Evolutionary conservation across 2,797 vertebrate genomes (phyloP), one percentile per base, ranked within the genome.

Genomic region (Distichodus sexfasciatus): DNA sequence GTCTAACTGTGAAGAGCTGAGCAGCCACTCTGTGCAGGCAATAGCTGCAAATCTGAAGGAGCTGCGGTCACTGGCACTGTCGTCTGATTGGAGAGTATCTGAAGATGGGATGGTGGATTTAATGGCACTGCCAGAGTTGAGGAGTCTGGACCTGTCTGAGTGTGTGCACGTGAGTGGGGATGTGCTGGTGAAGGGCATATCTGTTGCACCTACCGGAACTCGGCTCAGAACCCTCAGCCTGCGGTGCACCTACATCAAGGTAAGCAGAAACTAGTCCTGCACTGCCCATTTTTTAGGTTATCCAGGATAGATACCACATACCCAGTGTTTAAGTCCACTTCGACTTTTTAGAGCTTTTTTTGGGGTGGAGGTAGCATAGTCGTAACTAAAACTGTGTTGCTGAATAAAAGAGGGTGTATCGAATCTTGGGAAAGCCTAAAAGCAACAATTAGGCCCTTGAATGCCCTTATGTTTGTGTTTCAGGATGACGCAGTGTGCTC

Each of bases 221-320:
- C 83, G 65, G 46, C 81, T 94, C 77, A 75, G 85, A 71, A 90
- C 69, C 1, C 88, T 95, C 64, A 92, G 79, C 72, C 80, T 94
- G 17, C 90, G 84, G 76, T 94, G 94, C 85, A 89, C 88, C 63
- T 92, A 92, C 59, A 79, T 95, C 6, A 84, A 79, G 81, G 94
- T 95, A 67, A 74, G 91, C 75, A 6, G 0, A 26, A 1, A 1
- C n/a, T n/a, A n/a, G n/a, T n/a, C n/a, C n/a, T n/a, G n/a, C n/a
- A n/a, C n/a, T n/a, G n/a, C n/a, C n/a, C n/a, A n/a, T n/a, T n/a
- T n/a, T n/a, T n/a, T n/a, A n/a, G n/a, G n/a, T n/a, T n/a, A n/a
- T n/a, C n/a, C n/a, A n/a, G n/a, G n/a, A n/a, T n/a, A n/a, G n/a
- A n/a, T n/a, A n/a, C n/a, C n/a, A n/a, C n/a, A n/a, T n/a, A n/a